Base-by-base conservation (phyloP, 2,797 vertebrate genomes). In the Gymnoscopelus microlampas region DNA sequence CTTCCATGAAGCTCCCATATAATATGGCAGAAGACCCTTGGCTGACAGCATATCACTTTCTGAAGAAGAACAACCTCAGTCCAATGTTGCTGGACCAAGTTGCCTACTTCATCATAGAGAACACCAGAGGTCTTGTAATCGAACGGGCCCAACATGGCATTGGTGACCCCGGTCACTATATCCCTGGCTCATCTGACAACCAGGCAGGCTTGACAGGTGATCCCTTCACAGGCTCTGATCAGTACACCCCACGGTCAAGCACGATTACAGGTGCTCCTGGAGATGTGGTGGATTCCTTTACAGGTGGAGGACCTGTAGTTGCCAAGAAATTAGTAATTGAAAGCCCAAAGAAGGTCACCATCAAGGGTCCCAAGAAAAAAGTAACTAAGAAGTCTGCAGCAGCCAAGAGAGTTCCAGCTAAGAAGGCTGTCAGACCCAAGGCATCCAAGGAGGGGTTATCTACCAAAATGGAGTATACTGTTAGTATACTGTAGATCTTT, bases 71-170 rank as follows among this genome's bases (percentile, higher is more conserved):
- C 74, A 96, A 99, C 87, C 90, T 99, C 58, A 98, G 95, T 87
- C 94, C 97, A 39, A 95, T 96, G 96, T 99, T 99, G 90, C 91
- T 99, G 61, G 97, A 99, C 94, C 98, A 99, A 80, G 98, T 99
- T 74, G 98, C 98, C 78, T 96, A 98, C 82, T 99, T 99, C 87
- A 99, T 99, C 74, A 96, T 98, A 5, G 95, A 99, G 80, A 99
- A 99, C 87, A 97, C 97, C 49, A 97, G 96, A 88, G 96, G 96
- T 44, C 95, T 96, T 63, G 94, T 88, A 2, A 67, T 96, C 47
- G 93, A 94, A 68, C 82, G 86, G 59, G 89, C 93, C 12, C 93
- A 87, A 54, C 73, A 90, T 9, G 77, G 85, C 1, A 92, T 88
- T 78, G 94, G 93, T 4, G 98, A 99, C 91, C 98, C 98, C 0